Percentiles rank a stretch among this genome's conserved stretches.
Conservation (phyloP, 2,888 invertebrate genomes). For the Harmothoe impar region DNA sequence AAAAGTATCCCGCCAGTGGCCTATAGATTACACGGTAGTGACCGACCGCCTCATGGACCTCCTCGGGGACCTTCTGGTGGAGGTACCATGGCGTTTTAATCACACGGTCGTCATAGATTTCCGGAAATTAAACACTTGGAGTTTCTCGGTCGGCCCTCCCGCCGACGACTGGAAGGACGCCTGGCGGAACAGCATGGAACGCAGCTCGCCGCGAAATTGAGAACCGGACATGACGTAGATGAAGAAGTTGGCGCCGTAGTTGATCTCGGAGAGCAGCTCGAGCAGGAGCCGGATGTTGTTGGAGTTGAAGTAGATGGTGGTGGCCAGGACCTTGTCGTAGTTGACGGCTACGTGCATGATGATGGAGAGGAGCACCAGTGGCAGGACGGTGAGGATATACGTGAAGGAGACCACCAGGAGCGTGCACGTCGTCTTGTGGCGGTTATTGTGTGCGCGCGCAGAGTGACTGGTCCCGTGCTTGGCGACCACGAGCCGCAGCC, state of each 20-base stretch:
- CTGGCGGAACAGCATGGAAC: conserved; percentile 69
- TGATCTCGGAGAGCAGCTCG: conserved; percentile 74
- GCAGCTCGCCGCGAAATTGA: conserved; percentile 75
- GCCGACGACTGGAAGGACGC: conserved; percentile 62
- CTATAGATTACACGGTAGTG: too few species aligned
- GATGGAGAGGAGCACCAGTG: conserved; percentile 75
- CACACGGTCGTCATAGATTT: not conserved
- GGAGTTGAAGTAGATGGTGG: conserved; percentile 67
- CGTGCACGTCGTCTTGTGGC: conserved; percentile 77
- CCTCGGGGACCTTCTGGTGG: too few species aligned
- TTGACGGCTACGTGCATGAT: conserved; percentile 72
- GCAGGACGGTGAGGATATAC: conserved; percentile 76
- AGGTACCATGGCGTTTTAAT: not conserved
- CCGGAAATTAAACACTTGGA: conserved; percentile 52
- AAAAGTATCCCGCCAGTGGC: too few species aligned
- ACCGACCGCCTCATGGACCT: too few species aligned
- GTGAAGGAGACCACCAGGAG: conserved; percentile 76
- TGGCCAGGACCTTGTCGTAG: conserved; percentile 66
- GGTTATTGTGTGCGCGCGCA: conserved; percentile 51
- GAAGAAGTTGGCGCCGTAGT: conserved; percentile 78
- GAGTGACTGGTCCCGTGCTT: conserved; percentile 52
- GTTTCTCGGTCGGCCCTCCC: conserved; percentile 59
- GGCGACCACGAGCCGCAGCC: conserved; percentile 66
- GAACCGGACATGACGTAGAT: conserved; percentile 78
- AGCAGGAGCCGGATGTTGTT: conserved; percentile 72